Percentiles rank a stretch among this genome's conserved stretches.
Conservation (phyloP, 2,113 vertebrate species). For the Sialia sialis region DNA sequence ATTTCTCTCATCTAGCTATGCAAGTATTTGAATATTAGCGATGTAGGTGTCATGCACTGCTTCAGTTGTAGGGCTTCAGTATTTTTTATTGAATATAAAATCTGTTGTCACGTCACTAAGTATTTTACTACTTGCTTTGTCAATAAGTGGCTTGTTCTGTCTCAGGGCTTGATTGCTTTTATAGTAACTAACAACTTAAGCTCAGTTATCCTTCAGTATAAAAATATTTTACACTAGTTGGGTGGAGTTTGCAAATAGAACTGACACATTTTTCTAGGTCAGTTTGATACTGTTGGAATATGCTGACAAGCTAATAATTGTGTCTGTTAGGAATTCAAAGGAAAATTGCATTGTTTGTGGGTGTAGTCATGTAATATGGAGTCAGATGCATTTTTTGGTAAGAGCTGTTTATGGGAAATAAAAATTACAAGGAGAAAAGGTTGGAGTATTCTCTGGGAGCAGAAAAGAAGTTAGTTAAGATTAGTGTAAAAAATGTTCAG, state of each 20-base stretch:
- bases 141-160: not conserved
- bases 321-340: not conserved
- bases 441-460: not conserved
- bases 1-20: not conserved
- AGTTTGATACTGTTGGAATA: not conserved
- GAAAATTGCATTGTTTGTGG: not conserved
- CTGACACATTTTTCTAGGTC: not conserved
- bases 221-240: not conserved
- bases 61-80: not conserved
- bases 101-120: not conserved
- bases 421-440: not conserved
- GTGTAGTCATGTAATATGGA: not conserved
- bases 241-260: not conserved
- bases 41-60: not conserved
- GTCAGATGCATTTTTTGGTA: not conserved
- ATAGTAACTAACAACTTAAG: not conserved
- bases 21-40: not conserved
- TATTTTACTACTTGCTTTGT: not conserved
- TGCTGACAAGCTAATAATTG: not conserved
- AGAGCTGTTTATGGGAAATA: not conserved
- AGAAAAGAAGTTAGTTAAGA: not conserved
- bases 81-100: not conserved
- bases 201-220: not conserved
- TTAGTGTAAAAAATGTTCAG: not conserved
- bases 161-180: not conserved